Percentiles rank a stretch among this genome's conserved stretches.
These are phyloP conservation scores for Netta rufina DNA, from an alignment of 2,797 vertebrate species.

Conservation along the genomic window DNA sequence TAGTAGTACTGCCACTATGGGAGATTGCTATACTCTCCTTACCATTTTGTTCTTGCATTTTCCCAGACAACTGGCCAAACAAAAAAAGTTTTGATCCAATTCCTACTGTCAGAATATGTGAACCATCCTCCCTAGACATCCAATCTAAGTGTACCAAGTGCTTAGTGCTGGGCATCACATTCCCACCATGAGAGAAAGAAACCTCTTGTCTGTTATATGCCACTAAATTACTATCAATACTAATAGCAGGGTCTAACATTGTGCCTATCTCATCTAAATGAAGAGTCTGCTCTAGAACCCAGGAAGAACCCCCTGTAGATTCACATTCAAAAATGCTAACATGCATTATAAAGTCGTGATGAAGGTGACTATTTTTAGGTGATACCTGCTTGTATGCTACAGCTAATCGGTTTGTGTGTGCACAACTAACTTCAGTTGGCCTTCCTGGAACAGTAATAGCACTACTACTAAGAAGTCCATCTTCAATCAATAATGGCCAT, in stretches of 20 bases:
- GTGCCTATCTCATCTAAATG: constrained; percentile 83
- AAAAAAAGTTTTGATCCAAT: constrained; percentile 95
- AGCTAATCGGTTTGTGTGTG: constrained; percentile 92
- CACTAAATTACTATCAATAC: constrained; percentile 72
- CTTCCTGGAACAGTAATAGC: constrained; percentile 85
- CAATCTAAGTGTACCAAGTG: constrained; percentile 93
- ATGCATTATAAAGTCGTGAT: constrained; percentile 82
- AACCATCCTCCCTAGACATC: constrained; percentile 98
- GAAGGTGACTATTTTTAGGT: constrained; percentile 35
- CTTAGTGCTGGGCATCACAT: constrained; percentile 73
- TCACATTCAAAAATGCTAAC: constrained; percentile 97
- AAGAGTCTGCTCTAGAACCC: constrained; percentile 94
- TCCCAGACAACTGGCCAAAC: constrained; percentile 91
- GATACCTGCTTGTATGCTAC: constrained; percentile 87
- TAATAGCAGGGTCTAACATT: constrained; percentile 73
- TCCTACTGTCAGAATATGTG: constrained; percentile 94
- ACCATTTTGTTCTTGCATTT: constrained; percentile 87
- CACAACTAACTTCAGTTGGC: constrained; percentile 92
- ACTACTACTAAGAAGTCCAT: constrained; percentile 85
- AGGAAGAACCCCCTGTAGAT: constrained; percentile 94
- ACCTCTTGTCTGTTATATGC: constrained; percentile 74
- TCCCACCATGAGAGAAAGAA: constrained; percentile 72
- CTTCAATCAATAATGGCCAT: constrained; percentile 93
- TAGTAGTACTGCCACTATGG: constrained; percentile 73
- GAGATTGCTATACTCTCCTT: constrained; percentile 74